Evolutionary conservation across 2,113 vertebrate species (phyloP), one percentile per base, ranked within the genome.

Genomic region (Megalops atlanticus): DNA sequence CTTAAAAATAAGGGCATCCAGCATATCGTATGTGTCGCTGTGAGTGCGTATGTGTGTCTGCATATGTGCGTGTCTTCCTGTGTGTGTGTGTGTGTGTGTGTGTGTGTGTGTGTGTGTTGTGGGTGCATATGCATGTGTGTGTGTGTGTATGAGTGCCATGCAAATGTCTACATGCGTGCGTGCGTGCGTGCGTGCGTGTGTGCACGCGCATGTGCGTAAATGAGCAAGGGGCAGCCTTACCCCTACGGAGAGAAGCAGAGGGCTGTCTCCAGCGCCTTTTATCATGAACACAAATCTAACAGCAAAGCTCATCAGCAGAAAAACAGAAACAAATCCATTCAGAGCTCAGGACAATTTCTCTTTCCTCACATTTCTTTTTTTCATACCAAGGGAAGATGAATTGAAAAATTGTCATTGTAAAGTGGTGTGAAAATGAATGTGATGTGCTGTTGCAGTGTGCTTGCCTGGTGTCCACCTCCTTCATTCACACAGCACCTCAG

Each of bases 401-500:
- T 36, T 74, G 75, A 71, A 68, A 79, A 81, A 45, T 58, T 43
- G 76, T 78, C 76, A 40, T 39, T 4, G 36, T 36, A 69, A 40
- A 80, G 47, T 40, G 68, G 36, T 72, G 18, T 73, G 70, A 40
- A 83, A 83, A 82, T 81, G 33, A 76, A 82, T 64, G 45, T 77
- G 77, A 82, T 80, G 74, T 74, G 41, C 69, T 38, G 36, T 36
- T 86, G 77, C 75, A 84, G 86, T 85, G 81, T 84, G 83, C 80
- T 88, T 84, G 80, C 41, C 79, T 27, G 81, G 70, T 41, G 77
- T 74, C 70, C 21, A 39, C 40, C 14, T 27, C 5, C 16, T 52
- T 18, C 49, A 24, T 64, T 24, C 58, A 7, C 11, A 24, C 24
- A 11, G 1, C n/a, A 4, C 58, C 14, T 4, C n/a, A 24, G 49